Base-by-base conservation (phyloP, 1,140 invertebrate genomes). In the Cardiocondyla obscurior region DNA sequence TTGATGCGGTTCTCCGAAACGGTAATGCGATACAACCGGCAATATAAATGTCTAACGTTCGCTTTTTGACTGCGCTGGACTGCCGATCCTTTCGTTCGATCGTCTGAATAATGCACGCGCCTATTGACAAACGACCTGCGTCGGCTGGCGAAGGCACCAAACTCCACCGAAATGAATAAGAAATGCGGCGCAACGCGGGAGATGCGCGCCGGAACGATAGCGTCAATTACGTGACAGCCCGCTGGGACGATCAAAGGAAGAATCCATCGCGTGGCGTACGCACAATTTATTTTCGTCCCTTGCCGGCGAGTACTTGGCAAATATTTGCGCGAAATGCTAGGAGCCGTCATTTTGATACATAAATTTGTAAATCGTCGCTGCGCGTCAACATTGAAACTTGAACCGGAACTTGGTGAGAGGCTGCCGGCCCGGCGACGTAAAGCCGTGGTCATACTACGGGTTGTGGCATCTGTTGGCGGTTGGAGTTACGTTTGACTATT, bases 31-130 rank as follows among this genome's bases (percentile, higher is more conserved):
- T 53, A 36, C n/a, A 42, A 6, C 33, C 53, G 22, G 22, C n/a
- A 42, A 51, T 25, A 49, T 12, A 30, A 55, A 53, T 67, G 33
- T 12, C 49, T 39, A 67, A n/a, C 33, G 36, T 74, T 12, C n/a
- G 28, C 60, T 77, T 39, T 64, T 55, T 53, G 33, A 7, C 33
- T n/a, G n/a, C n/a, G n/a, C n/a, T n/a, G n/a, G n/a, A n/a, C n/a
- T n/a, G n/a, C n/a, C n/a, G n/a, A n/a, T n/a, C n/a, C n/a, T n/a
- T n/a, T n/a, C n/a, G n/a, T n/a, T n/a, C n/a, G n/a, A n/a, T 81
- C 64, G 36, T 44, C 46, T 87, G 82, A 87, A 87, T 87, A 87
- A 87, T 87, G 55, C 74, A 86, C 85, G 55, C 51, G 60, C n/a
- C n/a, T 84, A 87, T 87, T 84, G 86, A 81, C 82, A 87, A 25